Evolutionary conservation across 2,113 vertebrate genomes (phyloP).

Genomic region (Tonatia bakeri): DNA sequence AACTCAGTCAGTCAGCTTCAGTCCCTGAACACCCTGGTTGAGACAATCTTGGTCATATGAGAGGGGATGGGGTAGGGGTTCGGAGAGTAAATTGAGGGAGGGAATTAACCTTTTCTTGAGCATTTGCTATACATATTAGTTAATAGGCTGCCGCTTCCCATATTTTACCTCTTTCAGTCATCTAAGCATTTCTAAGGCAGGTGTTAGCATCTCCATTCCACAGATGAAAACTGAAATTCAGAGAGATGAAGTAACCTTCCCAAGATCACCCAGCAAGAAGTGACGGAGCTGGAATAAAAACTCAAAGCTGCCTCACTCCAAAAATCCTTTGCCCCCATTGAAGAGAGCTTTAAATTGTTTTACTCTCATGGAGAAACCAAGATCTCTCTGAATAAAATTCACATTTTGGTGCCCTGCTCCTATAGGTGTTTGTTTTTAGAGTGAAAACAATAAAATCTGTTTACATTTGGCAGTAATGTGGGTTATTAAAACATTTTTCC

Average conservation of each 20-base stretch:
- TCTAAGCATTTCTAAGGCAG: constrained; percentile 30
- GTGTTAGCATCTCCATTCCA: constrained; percentile 19
- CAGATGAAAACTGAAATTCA: constrained; percentile 39
- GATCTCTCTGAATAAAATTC: constrained; percentile 5
- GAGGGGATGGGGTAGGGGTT: background rate
- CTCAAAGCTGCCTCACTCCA: background rate
- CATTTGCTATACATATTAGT: background rate
- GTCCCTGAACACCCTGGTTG: background rate
- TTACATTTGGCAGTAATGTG: background rate
- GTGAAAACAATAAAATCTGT: background rate
- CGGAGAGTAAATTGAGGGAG: background rate
- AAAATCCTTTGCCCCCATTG: background rate
- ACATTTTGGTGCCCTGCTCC: background rate
- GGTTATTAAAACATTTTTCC: background rate
- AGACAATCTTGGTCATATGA: background rate
- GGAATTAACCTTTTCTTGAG: constrained; percentile 11
- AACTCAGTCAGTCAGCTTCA: background rate
- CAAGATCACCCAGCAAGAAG: constrained; percentile 32
- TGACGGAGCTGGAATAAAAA: background rate
- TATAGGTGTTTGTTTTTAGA: background rate
- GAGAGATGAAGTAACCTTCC: constrained; percentile 24
- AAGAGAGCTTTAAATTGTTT: background rate
- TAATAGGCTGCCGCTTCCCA: background rate
- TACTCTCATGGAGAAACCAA: background rate
- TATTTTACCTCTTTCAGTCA: background rate